Base-by-base conservation (phyloP, 2,888 invertebrate genomes). In the Meganola albula region DNA sequence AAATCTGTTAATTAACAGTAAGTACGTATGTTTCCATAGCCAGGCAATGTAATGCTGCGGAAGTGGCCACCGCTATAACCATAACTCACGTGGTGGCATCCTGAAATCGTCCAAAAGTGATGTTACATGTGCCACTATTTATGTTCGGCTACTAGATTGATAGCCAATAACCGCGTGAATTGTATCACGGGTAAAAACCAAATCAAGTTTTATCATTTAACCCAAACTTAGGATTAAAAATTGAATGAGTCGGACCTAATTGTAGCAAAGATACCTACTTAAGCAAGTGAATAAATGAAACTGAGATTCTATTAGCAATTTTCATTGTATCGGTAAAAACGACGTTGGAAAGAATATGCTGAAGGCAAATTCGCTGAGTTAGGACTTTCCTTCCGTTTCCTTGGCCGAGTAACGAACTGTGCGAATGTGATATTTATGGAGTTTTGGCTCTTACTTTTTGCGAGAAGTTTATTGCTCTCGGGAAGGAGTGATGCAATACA, bases 41-140 rank as follows among this genome's bases (percentile, higher is more conserved):
- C n/a, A n/a, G n/a, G n/a, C n/a, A n/a, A 16, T 16, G 16, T 16
- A 16, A 16, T 6, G 16, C 16, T 16, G 20, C 62, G 63, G 68
- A 66, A 63, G 59, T 56, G 42, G 49, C 43, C 44, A 44, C 53
- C 62, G 58, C 67, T 45, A 71, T 74, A 71, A 74, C 60, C 74
- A 63, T 77, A 74, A 73, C 69, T 74, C 74, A 74, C 60, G 56
- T 47, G 57, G 47, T 54, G 48, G 56, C 55, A 55, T 57, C 63
- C 39, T n/a, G 34, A 44, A 36, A 38, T 53, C 66, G 70, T 59
- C 64, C 61, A 53, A 65, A 66, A 59, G 61, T 63, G 63, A 68
- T 66, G 68, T 54, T 61, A 53, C 62, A 63, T 63, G 58, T 60
- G 56, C 61, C 62, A 32, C 65, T 72, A 73, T 72, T 72, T 71